Conservation (phyloP, 1,140 invertebrate species). For the Pogonognathellus flavescens region DNA sequence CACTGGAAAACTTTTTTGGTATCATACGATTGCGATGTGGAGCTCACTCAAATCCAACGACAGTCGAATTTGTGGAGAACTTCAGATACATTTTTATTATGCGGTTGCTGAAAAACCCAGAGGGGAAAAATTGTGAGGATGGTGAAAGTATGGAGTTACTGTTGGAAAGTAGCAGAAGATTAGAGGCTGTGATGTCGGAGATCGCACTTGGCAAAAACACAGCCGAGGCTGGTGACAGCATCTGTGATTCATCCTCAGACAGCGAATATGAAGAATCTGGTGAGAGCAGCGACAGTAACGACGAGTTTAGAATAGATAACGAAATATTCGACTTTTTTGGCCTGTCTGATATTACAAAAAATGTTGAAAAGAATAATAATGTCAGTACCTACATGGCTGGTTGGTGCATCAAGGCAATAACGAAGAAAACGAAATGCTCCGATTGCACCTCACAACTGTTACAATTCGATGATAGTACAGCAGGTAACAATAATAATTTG, state of each 20-base stretch:
- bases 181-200: background rate
- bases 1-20: background rate
- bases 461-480: background rate
- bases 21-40: background rate
- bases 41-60: background rate
- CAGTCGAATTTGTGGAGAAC: background rate
- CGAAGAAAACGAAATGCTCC: background rate
- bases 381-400: background rate
- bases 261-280: background rate
- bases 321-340: background rate
- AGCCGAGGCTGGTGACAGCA: background rate
- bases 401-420: background rate
- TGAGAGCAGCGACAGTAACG: background rate
- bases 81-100: background rate
- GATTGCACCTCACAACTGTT: background rate
- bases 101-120: background rate
- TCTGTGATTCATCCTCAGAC: background rate
- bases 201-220: background rate
- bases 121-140: background rate
- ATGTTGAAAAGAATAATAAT: background rate
- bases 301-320: background rate
- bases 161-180: background rate
- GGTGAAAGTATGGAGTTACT: background rate
- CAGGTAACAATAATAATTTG: no score
- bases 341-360: background rate